Base-by-base conservation (phyloP, 2,888 invertebrate species). In the Phortica okadai region DNA sequence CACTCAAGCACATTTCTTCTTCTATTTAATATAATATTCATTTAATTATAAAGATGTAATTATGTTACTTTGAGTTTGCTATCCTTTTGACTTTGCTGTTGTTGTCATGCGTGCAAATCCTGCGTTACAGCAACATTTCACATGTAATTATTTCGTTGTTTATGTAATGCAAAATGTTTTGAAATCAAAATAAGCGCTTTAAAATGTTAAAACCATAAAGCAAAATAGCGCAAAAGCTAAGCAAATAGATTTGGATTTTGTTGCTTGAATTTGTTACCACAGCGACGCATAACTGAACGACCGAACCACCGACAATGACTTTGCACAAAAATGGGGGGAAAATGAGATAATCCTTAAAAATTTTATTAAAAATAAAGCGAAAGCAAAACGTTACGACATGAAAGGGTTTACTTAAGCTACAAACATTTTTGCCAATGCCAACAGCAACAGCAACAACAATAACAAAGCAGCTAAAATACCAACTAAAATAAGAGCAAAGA, bases 291-390 rank as follows among this genome's bases (percentile, higher is more conserved):
- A 21, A 21, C 21, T 21, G 21, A 21, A 21, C 59, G 7, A 33
- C 33, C 33, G 59, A n/a, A 6, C 2, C 1, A 44, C 42, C 33
- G 8, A 56, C 54, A 72, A 33, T 11, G 21, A 56, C 21, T 8
- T 16, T 25, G 33, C 6, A 16, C 14, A 72, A 72, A 42, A 33
- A 72, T 41, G 25, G 41, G 25, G 25, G 54, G n/a, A 54, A 56
- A 72, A 72, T 72, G 56, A 72, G 70, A 72, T 72, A 72, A 72
- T 72, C 70, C 70, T 72, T 72, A 72, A 72, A 72, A 72, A 72
- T 72, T 56, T 21, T 56, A 56, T 72, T 33, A 25, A 72, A 16
- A 16, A 72, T 50, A 33, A 56, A 21, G 41, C 45, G 7, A 45
- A 69, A 69, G 69, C 45, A 16, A 67, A 62, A 33, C 54, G 41